Percentiles rank a stretch among this genome's conserved stretches.
Evolutionary conservation across 2,888 invertebrate genomes (phyloP).

Genomic region (Tuta absoluta): DNA sequence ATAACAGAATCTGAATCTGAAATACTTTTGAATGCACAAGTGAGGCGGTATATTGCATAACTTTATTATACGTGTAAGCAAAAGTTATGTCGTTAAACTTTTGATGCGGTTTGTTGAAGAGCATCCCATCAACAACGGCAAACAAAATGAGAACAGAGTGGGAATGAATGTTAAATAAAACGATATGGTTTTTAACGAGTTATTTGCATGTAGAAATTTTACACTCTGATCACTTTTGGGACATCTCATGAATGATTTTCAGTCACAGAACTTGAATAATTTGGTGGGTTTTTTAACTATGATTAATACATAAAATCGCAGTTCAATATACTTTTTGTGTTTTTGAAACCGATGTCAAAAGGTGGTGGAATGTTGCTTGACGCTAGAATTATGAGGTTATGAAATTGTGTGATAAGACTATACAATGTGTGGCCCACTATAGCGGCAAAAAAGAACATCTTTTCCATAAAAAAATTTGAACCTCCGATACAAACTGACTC

Average conservation of each 20-base stretch:
- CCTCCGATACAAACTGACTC: too few relatives aligned
- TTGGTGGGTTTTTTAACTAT: too few relatives aligned
- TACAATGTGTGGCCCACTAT: too few relatives aligned
- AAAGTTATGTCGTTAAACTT: constrained; percentile 13
- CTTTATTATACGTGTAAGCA: neutral
- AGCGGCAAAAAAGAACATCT: too few relatives aligned
- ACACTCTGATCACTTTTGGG: neutral
- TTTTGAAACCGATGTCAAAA: too few relatives aligned
- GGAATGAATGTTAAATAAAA: neutral
- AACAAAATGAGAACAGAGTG: neutral
- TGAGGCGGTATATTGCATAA: constrained; percentile 1
- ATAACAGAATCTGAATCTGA: neutral
- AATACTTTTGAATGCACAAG: neutral
- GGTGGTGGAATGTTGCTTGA: too few relatives aligned
- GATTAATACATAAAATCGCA: too few relatives aligned
- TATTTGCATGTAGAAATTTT: neutral
- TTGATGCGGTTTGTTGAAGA: constrained; percentile 2
- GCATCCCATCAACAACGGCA: neutral
- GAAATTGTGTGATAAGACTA: too few relatives aligned
- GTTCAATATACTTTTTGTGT: too few relatives aligned
- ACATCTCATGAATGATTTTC: neutral
- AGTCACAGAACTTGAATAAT: too few relatives aligned
- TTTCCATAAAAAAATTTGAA: too few relatives aligned
- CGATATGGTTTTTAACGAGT: neutral
- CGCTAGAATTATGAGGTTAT: too few relatives aligned